phyloP scores from a whole-genome alignment of 2,113 vertebrate species.

The Phrynosoma platyrhinos region DNA sequence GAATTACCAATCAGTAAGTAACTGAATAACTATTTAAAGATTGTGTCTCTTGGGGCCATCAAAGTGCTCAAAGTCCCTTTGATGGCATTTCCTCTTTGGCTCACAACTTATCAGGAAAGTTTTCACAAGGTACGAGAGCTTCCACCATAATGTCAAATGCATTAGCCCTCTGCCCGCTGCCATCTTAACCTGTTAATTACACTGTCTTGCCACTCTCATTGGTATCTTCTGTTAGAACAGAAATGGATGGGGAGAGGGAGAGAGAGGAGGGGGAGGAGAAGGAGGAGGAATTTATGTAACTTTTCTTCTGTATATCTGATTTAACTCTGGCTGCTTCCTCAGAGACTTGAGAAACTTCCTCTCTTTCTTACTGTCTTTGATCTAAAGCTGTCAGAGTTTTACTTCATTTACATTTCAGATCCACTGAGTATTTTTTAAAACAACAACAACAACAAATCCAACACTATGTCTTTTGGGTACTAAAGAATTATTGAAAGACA shows the following conservation, averaged over 20 bases:
- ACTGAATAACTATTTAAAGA: slow-evolving; percentile 59
- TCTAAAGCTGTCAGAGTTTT: slow-evolving; percentile 68
- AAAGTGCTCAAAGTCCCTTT: slow-evolving; percentile 63
- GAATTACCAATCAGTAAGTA: slow-evolving; percentile 61
- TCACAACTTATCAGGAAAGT: slow-evolving; percentile 29
- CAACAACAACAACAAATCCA: not conserved
- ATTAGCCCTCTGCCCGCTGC: slow-evolving; percentile 34
- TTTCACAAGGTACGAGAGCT: slow-evolving; percentile 31
- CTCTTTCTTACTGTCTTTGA: slow-evolving; percentile 63
- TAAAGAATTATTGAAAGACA: slow-evolving; percentile 63
- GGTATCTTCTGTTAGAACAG: slow-evolving; percentile 42
- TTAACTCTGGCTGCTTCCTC: slow-evolving; percentile 58
- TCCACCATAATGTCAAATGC: slow-evolving; percentile 34
- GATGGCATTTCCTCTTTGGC: slow-evolving; percentile 48
- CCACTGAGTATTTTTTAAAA: slow-evolving; percentile 54
- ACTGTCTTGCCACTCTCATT: slow-evolving; percentile 47
- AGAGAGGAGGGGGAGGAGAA: no score
- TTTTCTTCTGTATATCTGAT: slow-evolving; percentile 70
- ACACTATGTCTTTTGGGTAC: slow-evolving; percentile 59
- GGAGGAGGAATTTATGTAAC: slow-evolving; percentile 47
- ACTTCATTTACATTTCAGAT: slow-evolving; percentile 74
- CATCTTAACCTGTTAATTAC: slow-evolving; percentile 58
- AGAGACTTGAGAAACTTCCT: slow-evolving; percentile 64
- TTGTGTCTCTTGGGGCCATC: slow-evolving; percentile 39
- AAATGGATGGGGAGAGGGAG: no score